These are phyloP conservation scores for Campylomormyrus numenius DNA, from an alignment of 2,113 vertebrate species.

Conservation along the genomic window DNA sequence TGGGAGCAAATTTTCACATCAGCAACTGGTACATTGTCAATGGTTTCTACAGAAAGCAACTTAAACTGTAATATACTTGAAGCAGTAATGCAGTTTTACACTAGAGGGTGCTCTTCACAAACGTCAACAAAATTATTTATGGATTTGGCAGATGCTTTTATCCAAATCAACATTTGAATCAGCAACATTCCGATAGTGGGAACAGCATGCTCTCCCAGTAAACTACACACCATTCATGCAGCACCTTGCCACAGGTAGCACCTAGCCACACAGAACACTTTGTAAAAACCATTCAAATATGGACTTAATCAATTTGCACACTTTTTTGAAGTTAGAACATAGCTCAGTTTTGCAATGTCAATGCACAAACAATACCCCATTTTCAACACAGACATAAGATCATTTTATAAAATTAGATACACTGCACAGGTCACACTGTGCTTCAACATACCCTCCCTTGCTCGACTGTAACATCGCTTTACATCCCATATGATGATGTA, in stretches of 20 bases:
- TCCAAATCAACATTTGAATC: background rate
- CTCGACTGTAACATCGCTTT: constrained; percentile 54
- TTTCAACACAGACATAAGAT: background rate
- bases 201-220: background rate
- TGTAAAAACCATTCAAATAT: background rate
- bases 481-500: constrained; percentile 71
- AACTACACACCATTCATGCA: background rate
- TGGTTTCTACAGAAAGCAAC: background rate
- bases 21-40: background rate
- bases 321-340: background rate
- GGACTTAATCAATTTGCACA: background rate
- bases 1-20: constrained; percentile 41
- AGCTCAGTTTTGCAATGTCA: background rate
- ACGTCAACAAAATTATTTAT: background rate
- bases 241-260: background rate
- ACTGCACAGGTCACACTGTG: background rate
- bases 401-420: background rate
- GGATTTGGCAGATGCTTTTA: background rate
- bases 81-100: background rate
- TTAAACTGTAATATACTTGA: background rate
- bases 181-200: background rate
- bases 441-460: constrained; percentile 54
- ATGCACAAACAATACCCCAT: background rate
- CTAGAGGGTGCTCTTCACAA: background rate
- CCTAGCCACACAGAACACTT: background rate